Percentiles rank a stretch among this genome's conserved stretches.
These are phyloP conservation scores for Cephus runcator DNA, from an alignment of 2,888 invertebrate species.

Conservation along the genomic window DNA sequence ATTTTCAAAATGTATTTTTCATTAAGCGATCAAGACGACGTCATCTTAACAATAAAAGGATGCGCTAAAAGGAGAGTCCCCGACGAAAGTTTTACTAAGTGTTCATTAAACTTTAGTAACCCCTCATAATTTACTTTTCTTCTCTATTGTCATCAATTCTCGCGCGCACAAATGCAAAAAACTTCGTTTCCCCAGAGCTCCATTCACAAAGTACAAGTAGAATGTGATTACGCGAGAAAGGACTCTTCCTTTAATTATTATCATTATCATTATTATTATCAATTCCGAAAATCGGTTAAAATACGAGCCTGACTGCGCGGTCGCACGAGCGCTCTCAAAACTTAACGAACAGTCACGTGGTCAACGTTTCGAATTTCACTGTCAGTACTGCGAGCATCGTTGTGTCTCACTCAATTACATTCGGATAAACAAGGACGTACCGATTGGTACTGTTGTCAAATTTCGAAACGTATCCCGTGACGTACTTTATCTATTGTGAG, in stretches of 20 bases:
- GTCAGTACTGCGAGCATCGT: too few species aligned
- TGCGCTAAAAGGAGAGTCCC: background rate
- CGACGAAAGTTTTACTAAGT: background rate
- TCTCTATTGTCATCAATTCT: background rate
- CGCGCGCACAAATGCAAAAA: background rate
- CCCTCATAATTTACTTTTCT: too few species aligned
- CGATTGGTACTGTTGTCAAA: too few species aligned
- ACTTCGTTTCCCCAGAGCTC: too few species aligned
- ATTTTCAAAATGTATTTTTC: too few species aligned
- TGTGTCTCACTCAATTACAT: too few species aligned
- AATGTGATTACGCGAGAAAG: background rate
- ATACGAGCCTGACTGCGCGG: too few species aligned
- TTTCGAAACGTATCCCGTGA: too few species aligned
- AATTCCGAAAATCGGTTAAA: background rate
- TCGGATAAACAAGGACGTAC: too few species aligned
- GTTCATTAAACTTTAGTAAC: too few species aligned
- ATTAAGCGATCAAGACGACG: too few species aligned
- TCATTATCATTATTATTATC: background rate
- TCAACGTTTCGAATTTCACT: too few species aligned
- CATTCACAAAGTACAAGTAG: background rate
- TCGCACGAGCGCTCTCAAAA: background rate
- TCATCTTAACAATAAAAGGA: background rate
- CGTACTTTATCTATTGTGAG: background rate
- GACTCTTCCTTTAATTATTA: background rate
- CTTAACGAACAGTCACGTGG: background rate